Base-by-base conservation (phyloP, 2,113 vertebrate genomes). In the Pelvicachromis taeniatus region DNA sequence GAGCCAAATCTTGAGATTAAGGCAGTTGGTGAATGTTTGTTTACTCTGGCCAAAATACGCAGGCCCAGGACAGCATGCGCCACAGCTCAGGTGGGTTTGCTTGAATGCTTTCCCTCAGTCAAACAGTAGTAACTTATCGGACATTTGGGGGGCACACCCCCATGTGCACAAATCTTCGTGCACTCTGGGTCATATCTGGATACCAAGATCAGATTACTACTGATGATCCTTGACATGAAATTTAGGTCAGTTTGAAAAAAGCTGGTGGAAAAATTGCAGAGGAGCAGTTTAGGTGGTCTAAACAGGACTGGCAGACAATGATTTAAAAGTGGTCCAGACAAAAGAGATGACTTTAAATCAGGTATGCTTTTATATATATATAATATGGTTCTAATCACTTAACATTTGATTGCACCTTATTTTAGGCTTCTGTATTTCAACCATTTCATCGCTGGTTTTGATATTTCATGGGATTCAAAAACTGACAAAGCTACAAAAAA, bases 391-490 rank as follows among this genome's bases (percentile, higher is more conserved):
- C 7, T 38, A 10, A 11, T 75, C 70, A 31, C 23, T 14, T 29
- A 77, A 10, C 23, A 6, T 26, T 45, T 1, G 9, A 31, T 12
- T 45, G 23, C 68, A 31, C 26, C 4, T 19, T 0, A 50, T 50
- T 7, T 70, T 58, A 58, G 11, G 6, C 53, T 63, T 16, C 9
- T 29, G 8, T 19, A 17, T 16, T 50, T 40, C 14, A 16, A 55
- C 38, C 7, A 55, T 3, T 19, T 70, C 7, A n/a, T 31, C 29
- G 17, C 0, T 31, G 9, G 2, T 35, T 45, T 48, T 75, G 81
- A 40, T 19, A 70, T 77, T 83, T 59, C 13, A 54, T 38, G n/a
- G 31, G 31, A 54, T 38, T 78, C 65, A 73, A 48, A 48, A 0
- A 48, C 23, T 48, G 40, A 19, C 14, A 48, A 40, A 68, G 1